Base-by-base conservation (phyloP, 2,797 vertebrate species). In the Bucorvus abyssinicus region DNA sequence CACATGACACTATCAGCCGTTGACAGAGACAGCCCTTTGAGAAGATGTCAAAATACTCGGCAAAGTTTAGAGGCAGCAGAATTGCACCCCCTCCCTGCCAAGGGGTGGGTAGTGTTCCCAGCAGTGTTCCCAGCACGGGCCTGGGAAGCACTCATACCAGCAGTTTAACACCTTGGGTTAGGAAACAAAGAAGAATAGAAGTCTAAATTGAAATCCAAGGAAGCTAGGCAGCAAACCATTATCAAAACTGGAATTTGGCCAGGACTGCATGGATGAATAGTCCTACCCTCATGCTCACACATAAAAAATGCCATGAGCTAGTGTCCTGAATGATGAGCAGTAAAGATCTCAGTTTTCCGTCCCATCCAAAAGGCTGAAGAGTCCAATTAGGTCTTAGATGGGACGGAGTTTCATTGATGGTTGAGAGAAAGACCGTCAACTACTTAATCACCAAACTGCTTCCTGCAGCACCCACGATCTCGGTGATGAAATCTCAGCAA, bases 361-460 rank as follows among this genome's bases (percentile, higher is more conserved):
- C n/a, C 49, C 15, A n/a, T 77, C 18, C 68, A 36, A 67, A 94
- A 80, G 42, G 34, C 76, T 76, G 24, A 6, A 14, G 55, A 60
- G 40, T 60, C 45, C 56, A 65, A 7, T 6, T n/a, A 67, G 34
- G 45, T 44, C 47, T 93, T 87, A 0, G 0, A 27, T 36, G 63
- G 85, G 52, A n/a, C 68, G 52, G 80, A 78, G 77, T 67, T 91
- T 91, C 95, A 44, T 73, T 74, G 79, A 91, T 70, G 75, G 68
- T 5, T 64, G 83, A 94, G 84, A 94, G 90, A 91, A 94, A 96
- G 84, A 93, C 52, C 42, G 67, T 90, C 91, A 84, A 23, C 36
- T 50, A 3, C 60, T 93, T 84, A 95, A 94, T 95, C 94, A 95
- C 63, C 93, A 96, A 80, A 95, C 15, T 81, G 90, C 91, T 95